Evolutionary conservation across 2,797 vertebrate genomes (phyloP).

Genomic region (Antennarius maculatus): DNA sequence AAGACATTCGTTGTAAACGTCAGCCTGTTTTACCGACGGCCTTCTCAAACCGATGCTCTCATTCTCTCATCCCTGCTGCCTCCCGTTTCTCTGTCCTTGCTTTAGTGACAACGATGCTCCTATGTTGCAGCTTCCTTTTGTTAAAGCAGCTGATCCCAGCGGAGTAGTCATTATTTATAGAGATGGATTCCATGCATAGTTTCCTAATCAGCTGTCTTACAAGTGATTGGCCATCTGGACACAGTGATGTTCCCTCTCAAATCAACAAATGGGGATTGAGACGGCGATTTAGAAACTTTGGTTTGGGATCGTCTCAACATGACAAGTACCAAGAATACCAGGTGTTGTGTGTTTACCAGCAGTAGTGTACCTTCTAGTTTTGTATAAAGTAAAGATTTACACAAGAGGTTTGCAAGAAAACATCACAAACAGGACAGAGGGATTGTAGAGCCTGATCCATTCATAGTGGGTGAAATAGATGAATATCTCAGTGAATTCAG

Average conservation of each 20-base stretch:
- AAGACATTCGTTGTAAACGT: background rate
- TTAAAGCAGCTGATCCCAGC: conserved; percentile 54
- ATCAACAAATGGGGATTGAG: conserved; percentile 46
- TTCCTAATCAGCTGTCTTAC: conserved; percentile 78
- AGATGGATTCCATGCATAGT: conserved; percentile 74
- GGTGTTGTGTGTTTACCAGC: background rate
- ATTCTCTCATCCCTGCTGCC: conserved; percentile 18
- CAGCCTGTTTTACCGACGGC: conserved; percentile 16
- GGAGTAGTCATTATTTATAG: conserved; percentile 76
- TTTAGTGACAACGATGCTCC: conserved; percentile 49
- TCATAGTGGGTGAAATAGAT: background rate
- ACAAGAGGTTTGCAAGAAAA: background rate
- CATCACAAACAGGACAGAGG: background rate
- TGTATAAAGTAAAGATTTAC: background rate
- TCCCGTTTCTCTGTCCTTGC: conserved; percentile 37
- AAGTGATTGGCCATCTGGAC: conserved; percentile 53
- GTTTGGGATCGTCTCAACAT: background rate
- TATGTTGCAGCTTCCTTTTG: conserved; percentile 34
- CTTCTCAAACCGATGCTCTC: conserved; percentile 30
- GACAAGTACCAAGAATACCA: conserved; percentile 2
- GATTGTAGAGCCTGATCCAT: background rate
- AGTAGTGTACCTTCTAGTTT: background rate
- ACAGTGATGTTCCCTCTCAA: conserved; percentile 48
- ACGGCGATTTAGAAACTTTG: conserved; percentile 21
- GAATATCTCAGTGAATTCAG: background rate